These are phyloP conservation scores for Harpagifer antarcticus DNA, from an alignment of 2,797 vertebrate genomes.

Conservation along the genomic window DNA sequence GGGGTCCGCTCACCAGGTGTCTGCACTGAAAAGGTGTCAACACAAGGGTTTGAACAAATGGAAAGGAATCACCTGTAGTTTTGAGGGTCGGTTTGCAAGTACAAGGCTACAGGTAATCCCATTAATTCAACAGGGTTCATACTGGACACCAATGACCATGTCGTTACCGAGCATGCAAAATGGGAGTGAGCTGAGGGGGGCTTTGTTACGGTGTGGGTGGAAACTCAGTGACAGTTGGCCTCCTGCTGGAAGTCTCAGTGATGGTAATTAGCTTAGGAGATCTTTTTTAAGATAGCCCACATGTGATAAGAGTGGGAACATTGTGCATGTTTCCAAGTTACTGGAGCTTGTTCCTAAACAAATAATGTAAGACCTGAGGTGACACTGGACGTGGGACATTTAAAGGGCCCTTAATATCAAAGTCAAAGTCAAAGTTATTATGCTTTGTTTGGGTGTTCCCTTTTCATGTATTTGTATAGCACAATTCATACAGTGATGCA, in stretches of 20 bases:
- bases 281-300: conserved; percentile 80
- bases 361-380: neutral
- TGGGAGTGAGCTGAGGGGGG: conserved; percentile 38
- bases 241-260: conserved; percentile 59
- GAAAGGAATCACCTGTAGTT: neutral
- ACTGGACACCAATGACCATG: conserved; percentile 22
- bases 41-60: conserved; percentile 1
- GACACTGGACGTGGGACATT: neutral
- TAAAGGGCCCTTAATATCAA: too few species aligned
- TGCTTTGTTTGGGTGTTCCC: too few species aligned
- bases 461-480: too few species aligned
- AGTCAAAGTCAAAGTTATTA: too few species aligned
- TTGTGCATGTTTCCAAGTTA: conserved; percentile 32
- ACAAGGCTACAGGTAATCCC: conserved; percentile 20
- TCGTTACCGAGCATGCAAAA: conserved; percentile 21
- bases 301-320: conserved; percentile 73
- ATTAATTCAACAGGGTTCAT: conserved; percentile 2
- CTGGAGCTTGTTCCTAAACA: conserved; percentile 38
- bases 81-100: conserved; percentile 1
- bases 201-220: conserved; percentile 40
- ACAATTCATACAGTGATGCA: too few species aligned
- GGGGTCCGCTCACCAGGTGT: conserved; percentile 39
- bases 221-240: conserved; percentile 46
- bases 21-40: neutral
- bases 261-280: conserved; percentile 86